These are phyloP conservation scores for Sceliomorpha sp. DNA, from an alignment of 2,888 invertebrate species.

Conservation along the genomic window DNA sequence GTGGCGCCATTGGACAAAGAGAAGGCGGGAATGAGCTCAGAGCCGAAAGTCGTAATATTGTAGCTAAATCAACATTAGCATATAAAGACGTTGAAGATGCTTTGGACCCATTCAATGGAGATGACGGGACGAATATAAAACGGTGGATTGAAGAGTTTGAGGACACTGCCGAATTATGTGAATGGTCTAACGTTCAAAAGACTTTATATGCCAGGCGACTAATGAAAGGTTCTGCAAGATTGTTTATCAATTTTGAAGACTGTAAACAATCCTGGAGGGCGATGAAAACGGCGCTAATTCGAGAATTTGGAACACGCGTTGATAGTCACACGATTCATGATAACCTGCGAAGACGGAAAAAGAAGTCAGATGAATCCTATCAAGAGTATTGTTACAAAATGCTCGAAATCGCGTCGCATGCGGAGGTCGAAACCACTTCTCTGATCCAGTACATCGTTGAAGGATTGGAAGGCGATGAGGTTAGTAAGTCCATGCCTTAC, in stretches of 20 bases:
- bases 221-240: constrained; percentile 43
- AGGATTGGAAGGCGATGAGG: constrained; percentile 44
- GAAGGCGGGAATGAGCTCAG: too few relatives aligned
- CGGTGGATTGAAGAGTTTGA: constrained; percentile 55
- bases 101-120: constrained; percentile 38
- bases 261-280: constrained; percentile 40
- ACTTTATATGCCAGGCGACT: constrained; percentile 46
- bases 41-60: background rate
- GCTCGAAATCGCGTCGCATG: constrained; percentile 53
- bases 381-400: constrained; percentile 52
- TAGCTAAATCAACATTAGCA: constrained; percentile 9
- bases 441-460: constrained; percentile 55
- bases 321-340: constrained; percentile 50
- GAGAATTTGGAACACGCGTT: constrained; percentile 43
- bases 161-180: constrained; percentile 36
- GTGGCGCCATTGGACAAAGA: background rate
- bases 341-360: constrained; percentile 35
- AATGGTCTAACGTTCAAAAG: constrained; percentile 45
- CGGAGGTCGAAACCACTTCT: constrained; percentile 42
- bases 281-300: constrained; percentile 31
- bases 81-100: constrained; percentile 45
- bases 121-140: constrained; percentile 22
- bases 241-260: constrained; percentile 39
- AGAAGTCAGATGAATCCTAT: constrained; percentile 31
- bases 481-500: constrained; percentile 42